Evolutionary conservation across 1,140 invertebrate species (phyloP), one percentile per base, ranked within the genome.

Genomic region (Drosophila kurseongensis): DNA sequence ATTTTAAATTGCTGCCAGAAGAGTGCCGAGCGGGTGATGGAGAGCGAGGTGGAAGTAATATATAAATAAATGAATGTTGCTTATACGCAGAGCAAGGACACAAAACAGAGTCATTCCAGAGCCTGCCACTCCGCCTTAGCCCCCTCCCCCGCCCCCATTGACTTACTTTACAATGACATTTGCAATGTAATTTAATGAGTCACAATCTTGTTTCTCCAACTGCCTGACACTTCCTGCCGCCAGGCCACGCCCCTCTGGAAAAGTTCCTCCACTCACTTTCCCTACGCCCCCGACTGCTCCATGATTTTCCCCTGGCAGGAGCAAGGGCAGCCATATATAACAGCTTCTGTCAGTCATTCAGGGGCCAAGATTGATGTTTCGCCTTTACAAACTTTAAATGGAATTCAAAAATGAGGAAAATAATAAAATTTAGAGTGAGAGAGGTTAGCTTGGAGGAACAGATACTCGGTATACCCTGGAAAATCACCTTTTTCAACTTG

Each of bases 181-280:
- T 84, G 80, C 85, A 89, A 84, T 90, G 85, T 89, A 89, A 89
- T 89, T 89, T 89, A 89, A 89, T 89, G 84, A 89, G 84, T 89
- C 80, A 80, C 84, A 89, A 89, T 89, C 85, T 89, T 89, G 84
- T 88, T 75, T 71, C 62, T 58, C 71, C 86, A 88, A 89, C 84
- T 89, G 83, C 79, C 84, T 89, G 84, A 90, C 84, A 89, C 85
- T 89, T 90, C 80, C 84, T 80, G 16, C 55, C 44, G 10, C 35
- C 61, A 29, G 18, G 18, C 42, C 27, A 42, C 54, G 36, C 41
- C 54, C 50, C 4, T 23, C 18, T 8, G 18, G 5, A 27, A 44
- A 51, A 29, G 58, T 59, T 62, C 52, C 60, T 51, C 40, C 55
- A 47, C 63, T 42, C 69, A 44, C 18, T 56, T 35, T 27, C 41